Percentiles rank a stretch among this genome's conserved stretches.
phyloP scores from a whole-genome alignment of 2,888 invertebrate species.

The Heliconius aoede region DNA sequence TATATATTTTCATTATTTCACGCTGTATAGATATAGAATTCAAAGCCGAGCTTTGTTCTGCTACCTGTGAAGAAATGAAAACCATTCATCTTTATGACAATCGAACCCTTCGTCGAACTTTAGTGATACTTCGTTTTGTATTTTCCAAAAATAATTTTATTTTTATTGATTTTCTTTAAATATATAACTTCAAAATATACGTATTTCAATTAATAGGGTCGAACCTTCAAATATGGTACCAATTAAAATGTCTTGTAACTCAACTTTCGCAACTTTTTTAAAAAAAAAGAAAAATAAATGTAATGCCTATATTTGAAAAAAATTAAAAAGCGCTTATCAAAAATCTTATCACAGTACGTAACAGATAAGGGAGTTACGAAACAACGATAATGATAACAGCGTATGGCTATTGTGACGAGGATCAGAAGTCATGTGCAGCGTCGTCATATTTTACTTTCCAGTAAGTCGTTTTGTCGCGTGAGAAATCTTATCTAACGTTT shows the following conservation, averaged over 20 bases:
- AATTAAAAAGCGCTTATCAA: conserved; percentile 2
- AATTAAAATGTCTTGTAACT: not conserved
- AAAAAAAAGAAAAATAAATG: not conserved
- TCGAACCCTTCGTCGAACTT: too few relatives aligned
- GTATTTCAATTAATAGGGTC: not conserved
- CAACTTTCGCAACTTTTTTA: not conserved
- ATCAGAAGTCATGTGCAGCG: conserved; percentile 1
- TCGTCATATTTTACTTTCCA: not conserved
- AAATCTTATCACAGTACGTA: conserved; percentile 21
- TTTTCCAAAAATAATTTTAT: too few relatives aligned
- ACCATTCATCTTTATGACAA: not conserved
- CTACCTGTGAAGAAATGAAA: too few relatives aligned
- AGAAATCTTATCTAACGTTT: conserved; percentile 42
- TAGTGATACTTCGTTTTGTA: not conserved
- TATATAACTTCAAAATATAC: not conserved
- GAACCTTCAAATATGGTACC: not conserved
- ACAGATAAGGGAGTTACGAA: conserved; percentile 19
- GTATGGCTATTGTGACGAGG: not conserved
- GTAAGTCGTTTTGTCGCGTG: conserved; percentile 36
- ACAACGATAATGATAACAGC: conserved; percentile 1
- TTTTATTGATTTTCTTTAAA: too few relatives aligned
- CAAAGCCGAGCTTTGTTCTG: too few relatives aligned
- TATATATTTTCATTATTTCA: too few relatives aligned
- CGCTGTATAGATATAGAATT: too few relatives aligned
- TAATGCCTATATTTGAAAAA: not conserved